Evolutionary conservation across 2,797 vertebrate genomes (phyloP).

Genomic region (Podarcis siculus): DNA sequence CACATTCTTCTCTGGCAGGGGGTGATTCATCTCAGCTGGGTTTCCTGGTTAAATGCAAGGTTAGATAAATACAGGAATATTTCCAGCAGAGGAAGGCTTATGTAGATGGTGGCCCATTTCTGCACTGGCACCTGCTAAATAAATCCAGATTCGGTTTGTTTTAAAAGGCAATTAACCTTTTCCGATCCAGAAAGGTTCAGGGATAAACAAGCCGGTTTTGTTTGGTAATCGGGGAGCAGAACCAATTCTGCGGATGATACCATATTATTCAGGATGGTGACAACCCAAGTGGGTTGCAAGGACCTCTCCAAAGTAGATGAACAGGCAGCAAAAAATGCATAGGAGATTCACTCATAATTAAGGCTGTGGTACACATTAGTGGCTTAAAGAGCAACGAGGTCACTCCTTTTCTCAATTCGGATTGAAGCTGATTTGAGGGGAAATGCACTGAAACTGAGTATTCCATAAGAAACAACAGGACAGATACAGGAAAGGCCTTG

Average conservation of each 20-base stretch:
- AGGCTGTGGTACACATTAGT: too few relatives aligned
- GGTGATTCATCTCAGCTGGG: slow-evolving; percentile 68
- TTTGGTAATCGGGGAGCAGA: not conserved
- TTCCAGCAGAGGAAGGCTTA: slow-evolving; percentile 59
- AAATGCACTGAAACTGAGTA: too few relatives aligned
- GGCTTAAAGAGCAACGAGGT: too few relatives aligned
- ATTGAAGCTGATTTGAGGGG: too few relatives aligned
- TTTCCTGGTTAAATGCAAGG: slow-evolving; percentile 77
- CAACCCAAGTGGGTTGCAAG: not conserved
- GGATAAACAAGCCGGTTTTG: not conserved
- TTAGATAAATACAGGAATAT: slow-evolving; percentile 76
- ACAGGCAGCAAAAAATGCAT: not conserved
- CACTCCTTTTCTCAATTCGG: too few relatives aligned
- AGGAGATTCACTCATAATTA: too few relatives aligned
- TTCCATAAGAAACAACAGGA: too few relatives aligned
- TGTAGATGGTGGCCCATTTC: slow-evolving; percentile 49
- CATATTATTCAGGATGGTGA: not conserved
- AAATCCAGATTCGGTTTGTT: slow-evolving; percentile 54
- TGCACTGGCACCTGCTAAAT: slow-evolving; percentile 53
- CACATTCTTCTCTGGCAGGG: slow-evolving; percentile 68
- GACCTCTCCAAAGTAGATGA: not conserved
- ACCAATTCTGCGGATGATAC: not conserved
- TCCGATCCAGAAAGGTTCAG: slow-evolving; percentile 44
- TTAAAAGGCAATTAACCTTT: slow-evolving; percentile 56
- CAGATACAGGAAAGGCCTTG: too few relatives aligned